These are phyloP conservation scores for Sinopyrophorus schimmeli DNA, from an alignment of 2,888 invertebrate species.

Conservation along the genomic window DNA sequence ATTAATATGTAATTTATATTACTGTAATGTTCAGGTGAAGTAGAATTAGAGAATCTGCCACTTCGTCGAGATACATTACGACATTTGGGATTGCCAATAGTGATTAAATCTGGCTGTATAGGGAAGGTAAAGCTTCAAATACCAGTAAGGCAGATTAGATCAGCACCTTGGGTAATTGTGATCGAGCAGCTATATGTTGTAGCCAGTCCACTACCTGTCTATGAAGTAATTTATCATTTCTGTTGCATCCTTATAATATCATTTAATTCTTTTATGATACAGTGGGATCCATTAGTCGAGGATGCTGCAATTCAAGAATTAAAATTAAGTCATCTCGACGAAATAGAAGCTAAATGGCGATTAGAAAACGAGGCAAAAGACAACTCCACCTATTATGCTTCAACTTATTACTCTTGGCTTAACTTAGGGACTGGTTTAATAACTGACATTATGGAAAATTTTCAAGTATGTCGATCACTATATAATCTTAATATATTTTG, in stretches of 20 bases:
- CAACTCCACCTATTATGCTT: conserved; percentile 76
- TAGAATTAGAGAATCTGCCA: conserved; percentile 96
- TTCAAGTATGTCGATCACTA: conserved; percentile 67
- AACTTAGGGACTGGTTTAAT: conserved; percentile 91
- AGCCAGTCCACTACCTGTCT: conserved; percentile 81
- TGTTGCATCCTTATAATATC: conserved; percentile 6
- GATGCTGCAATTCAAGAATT: conserved; percentile 79
- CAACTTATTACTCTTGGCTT: conserved; percentile 89
- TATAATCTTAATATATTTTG: too few species aligned
- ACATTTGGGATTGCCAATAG: conserved; percentile 88
- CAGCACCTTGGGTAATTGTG: conserved; percentile 94
- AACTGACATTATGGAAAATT: conserved; percentile 94
- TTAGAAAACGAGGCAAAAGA: conserved; percentile 67
- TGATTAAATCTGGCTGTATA: conserved; percentile 87
- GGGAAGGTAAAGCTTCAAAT: conserved; percentile 93
- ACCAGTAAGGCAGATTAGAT: conserved; percentile 89
- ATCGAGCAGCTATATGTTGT: conserved; percentile 93
- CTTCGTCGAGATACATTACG: conserved; percentile 91
- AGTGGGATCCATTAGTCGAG: conserved; percentile 89
- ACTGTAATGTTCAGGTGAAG: conserved; percentile 73
- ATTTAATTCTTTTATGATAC: conserved; percentile 26
- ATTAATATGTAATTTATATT: conserved; percentile 1
- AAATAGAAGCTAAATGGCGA: conserved; percentile 89
- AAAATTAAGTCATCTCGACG: conserved; percentile 83
- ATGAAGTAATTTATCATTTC: conserved; percentile 80